These are phyloP conservation scores for Pelvicachromis taeniatus DNA, from an alignment of 2,113 vertebrate genomes.

Conservation along the genomic window DNA sequence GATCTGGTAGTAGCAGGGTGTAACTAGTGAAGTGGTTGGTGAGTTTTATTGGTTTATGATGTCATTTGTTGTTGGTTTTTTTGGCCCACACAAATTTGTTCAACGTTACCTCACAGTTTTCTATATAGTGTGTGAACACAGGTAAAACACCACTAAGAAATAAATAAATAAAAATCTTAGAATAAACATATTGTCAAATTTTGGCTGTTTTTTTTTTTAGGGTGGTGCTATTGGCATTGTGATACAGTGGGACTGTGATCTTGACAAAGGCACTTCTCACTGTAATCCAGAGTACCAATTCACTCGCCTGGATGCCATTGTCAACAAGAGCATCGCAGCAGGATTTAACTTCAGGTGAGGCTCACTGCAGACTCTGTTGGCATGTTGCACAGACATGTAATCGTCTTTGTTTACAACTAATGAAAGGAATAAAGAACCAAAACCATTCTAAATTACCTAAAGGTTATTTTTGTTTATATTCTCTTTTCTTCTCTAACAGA, in stretches of 20 bases:
- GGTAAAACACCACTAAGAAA: not conserved
- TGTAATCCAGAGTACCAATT: conserved; percentile 86
- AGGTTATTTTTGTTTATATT: not conserved
- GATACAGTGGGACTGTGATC: conserved; percentile 90
- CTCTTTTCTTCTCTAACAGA: conserved; percentile 53
- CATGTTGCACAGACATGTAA: not conserved
- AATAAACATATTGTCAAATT: too few relatives aligned
- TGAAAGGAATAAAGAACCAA: not conserved
- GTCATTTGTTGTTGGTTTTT: too few relatives aligned
- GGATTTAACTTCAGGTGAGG: conserved; percentile 92
- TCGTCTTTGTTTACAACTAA: not conserved
- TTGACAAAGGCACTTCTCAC: conserved; percentile 74
- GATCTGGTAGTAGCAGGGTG: too few relatives aligned
- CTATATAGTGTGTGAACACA: too few relatives aligned
- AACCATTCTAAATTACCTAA: not conserved
- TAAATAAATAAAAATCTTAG: not conserved
- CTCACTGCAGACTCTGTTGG: not conserved
- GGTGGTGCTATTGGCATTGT: conserved; percentile 86
- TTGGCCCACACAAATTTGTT: too few relatives aligned
- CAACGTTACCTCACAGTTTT: too few relatives aligned
- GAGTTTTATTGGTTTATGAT: too few relatives aligned
- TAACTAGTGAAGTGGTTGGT: too few relatives aligned
- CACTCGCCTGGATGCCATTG: conserved; percentile 79
- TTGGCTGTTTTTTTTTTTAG: conserved; percentile 52
- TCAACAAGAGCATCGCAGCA: conserved; percentile 65